Evolutionary conservation across 2,797 vertebrate genomes (phyloP).

Genomic region (Ctenopoma kingsleyae): DNA sequence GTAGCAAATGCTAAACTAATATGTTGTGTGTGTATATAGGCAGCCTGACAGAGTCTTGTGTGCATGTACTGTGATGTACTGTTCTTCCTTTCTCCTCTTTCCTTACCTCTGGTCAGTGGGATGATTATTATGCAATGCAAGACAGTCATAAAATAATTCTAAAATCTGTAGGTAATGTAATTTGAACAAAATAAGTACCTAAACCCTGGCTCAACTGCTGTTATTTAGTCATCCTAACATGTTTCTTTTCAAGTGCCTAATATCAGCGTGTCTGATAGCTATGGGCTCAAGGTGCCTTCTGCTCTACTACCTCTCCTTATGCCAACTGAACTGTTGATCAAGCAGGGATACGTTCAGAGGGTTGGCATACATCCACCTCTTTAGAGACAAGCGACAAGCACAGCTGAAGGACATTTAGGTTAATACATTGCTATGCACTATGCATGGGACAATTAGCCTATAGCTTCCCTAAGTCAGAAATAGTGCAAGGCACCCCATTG

Average conservation of each 20-base stretch:
- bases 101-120: background rate
- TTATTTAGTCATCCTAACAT: conserved; percentile 32
- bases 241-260: conserved; percentile 31
- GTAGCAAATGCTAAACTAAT: background rate
- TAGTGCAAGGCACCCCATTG: background rate
- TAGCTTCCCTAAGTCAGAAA: conserved; percentile 7
- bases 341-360: conserved; percentile 30
- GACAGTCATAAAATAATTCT: background rate
- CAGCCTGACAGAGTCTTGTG: background rate
- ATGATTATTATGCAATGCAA: conserved; percentile 3
- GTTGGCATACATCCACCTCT: conserved; percentile 53
- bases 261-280: conserved; percentile 33
- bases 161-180: conserved; percentile 17
- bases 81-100: background rate
- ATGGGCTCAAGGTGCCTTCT: conserved; percentile 63
- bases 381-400: conserved; percentile 24
- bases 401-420: conserved; percentile 44
- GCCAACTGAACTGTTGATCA: conserved; percentile 51
- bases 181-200: conserved; percentile 19
- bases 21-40: background rate
- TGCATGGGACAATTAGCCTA: conserved; percentile 1
- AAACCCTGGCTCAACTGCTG: conserved; percentile 26
- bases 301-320: conserved; percentile 35
- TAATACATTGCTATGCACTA: background rate
- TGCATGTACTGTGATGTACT: conserved; percentile 5